phyloP scores from a whole-genome alignment of 1,140 invertebrate species.

The Hormaphis cornu region DNA sequence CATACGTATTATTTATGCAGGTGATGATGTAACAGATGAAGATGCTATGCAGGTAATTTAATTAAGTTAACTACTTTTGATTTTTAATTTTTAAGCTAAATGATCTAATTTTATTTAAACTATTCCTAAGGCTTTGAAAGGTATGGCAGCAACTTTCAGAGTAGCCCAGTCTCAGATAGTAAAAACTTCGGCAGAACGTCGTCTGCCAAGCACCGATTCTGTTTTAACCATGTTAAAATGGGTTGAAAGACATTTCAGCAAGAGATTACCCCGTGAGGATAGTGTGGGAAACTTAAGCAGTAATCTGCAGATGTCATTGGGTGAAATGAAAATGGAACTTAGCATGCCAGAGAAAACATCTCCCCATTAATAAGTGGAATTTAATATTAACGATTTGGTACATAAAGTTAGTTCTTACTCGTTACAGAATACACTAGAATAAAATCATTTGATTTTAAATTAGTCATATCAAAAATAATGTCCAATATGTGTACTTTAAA shows the following conservation, averaged over 20 bases:
- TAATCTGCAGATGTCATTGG: constrained; percentile 19
- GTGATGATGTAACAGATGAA: constrained; percentile 82
- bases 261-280: constrained; percentile 54
- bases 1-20: constrained; percentile 80
- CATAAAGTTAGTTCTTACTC: background rate
- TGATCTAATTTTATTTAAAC: background rate
- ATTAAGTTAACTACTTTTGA: too few species aligned
- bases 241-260: constrained; percentile 71
- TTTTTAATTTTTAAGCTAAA: background rate
- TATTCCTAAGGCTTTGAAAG: constrained; percentile 59
- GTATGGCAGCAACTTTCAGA: constrained; percentile 83
- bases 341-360: constrained; percentile 19
- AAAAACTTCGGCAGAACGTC: constrained; percentile 73
- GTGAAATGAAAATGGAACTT: constrained; percentile 33
- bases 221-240: constrained; percentile 80
- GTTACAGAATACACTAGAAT: background rate
- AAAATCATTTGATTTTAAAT: background rate
- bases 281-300: constrained; percentile 31
- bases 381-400: background rate
- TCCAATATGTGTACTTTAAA: background rate
- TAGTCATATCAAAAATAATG: background rate
- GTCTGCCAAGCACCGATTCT: constrained; percentile 75
- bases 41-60: constrained; percentile 76
- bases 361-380: background rate
- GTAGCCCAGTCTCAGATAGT: constrained; percentile 74